Percentiles rank a stretch among this genome's conserved stretches.
Evolutionary conservation across 2,888 invertebrate species (phyloP).

Genomic region (Auanema freiburgensis): DNA sequence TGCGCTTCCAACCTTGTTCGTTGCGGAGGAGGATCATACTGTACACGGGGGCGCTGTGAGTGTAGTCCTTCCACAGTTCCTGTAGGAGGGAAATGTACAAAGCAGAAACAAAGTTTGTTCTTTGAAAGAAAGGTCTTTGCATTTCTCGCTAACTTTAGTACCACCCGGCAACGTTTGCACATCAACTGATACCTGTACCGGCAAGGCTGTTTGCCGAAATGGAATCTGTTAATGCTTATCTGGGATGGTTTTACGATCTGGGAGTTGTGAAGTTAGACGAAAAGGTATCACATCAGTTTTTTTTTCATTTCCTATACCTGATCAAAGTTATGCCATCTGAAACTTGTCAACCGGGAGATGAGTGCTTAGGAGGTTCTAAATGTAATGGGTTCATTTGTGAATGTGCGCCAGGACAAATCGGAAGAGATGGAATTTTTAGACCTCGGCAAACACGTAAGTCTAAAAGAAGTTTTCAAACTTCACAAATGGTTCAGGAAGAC

Average conservation of each 20-base stretch:
- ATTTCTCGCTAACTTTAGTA: constrained; percentile 25
- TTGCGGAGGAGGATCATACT: constrained; percentile 41
- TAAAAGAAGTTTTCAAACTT: neutral
- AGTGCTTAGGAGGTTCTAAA: constrained; percentile 40
- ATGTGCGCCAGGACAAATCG: constrained; percentile 27
- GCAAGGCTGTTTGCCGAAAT: constrained; percentile 54
- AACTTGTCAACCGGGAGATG: constrained; percentile 16
- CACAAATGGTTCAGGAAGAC: constrained; percentile 36
- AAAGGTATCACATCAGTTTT: constrained; percentile 20
- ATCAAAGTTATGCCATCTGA: constrained; percentile 13
- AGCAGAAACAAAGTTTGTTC: constrained; percentile 29
- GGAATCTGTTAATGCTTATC: constrained; percentile 40
- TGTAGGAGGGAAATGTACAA: constrained; percentile 35
- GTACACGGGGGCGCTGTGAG: constrained; percentile 39
- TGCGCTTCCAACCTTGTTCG: constrained; percentile 29
- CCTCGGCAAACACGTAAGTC: constrained; percentile 12
- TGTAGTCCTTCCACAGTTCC: constrained; percentile 37
- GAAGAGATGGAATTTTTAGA: constrained; percentile 16
- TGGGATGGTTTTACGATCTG: constrained; percentile 23
- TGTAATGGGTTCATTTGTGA: constrained; percentile 38
- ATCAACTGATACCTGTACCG: constrained; percentile 37
- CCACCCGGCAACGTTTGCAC: constrained; percentile 42
- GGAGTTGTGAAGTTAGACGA: constrained; percentile 24
- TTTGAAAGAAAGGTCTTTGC: neutral
- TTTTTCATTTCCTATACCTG: neutral